phyloP scores from a whole-genome alignment of 2,797 vertebrate genomes.

The Gambusia yucatana region DNA sequence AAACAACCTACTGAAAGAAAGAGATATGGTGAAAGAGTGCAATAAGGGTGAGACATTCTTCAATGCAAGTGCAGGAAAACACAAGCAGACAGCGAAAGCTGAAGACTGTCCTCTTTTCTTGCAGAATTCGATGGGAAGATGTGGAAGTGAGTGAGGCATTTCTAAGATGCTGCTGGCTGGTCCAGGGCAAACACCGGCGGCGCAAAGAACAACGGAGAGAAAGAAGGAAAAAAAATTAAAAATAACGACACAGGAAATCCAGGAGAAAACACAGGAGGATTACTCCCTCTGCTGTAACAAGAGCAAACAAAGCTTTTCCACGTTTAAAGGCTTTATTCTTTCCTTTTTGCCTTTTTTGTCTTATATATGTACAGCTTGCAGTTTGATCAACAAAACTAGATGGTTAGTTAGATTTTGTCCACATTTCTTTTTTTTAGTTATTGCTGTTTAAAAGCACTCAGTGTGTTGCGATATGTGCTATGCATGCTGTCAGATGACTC shows the following conservation, averaged over 20 bases:
- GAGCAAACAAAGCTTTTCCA: constrained; percentile 54
- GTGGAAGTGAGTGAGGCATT: constrained; percentile 73
- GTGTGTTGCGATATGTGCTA: constrained; percentile 50
- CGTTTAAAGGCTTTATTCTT: constrained; percentile 30
- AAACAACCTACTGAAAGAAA: constrained; percentile 97
- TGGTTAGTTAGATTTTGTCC: constrained; percentile 33
- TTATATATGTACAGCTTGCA: constrained; percentile 23
- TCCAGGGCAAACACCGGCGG: constrained; percentile 80
- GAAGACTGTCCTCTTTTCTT: constrained; percentile 7
- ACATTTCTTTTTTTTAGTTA: constrained; percentile 25
- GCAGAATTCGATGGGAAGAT: constrained; percentile 79
- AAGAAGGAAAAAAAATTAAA: constrained; percentile 7
- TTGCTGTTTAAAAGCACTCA: constrained; percentile 54
- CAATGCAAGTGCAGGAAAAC: neutral
- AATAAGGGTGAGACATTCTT: constrained; percentile 86
- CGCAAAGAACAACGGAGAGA: constrained; percentile 24
- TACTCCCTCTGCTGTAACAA: constrained; percentile 70
- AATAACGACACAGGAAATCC: constrained; percentile 28
- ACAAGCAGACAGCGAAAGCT: neutral
- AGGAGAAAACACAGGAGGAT: constrained; percentile 67
- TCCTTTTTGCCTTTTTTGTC: constrained; percentile 20
- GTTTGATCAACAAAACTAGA: constrained; percentile 42
- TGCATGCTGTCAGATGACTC: constrained; percentile 40
- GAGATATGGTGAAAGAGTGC: constrained; percentile 86
- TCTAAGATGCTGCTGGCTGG: constrained; percentile 87